Evolutionary conservation across 2,888 invertebrate species (phyloP).

Genomic region (Nysson spinosus): DNA sequence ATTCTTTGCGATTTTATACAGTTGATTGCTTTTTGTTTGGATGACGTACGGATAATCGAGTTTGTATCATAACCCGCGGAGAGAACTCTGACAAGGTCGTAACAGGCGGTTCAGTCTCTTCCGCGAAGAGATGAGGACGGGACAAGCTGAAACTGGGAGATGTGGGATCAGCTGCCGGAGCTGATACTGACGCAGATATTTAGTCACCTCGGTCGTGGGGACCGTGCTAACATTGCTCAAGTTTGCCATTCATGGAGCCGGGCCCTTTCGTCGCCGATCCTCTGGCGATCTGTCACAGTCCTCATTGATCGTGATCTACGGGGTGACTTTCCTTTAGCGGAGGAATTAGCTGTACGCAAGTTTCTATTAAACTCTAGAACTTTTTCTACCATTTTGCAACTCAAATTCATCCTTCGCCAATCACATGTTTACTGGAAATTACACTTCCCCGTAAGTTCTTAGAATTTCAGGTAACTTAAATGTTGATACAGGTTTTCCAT

Average conservation of each 20-base stretch:
- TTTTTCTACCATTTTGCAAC: no score
- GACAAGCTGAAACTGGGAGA: constrained; percentile 65
- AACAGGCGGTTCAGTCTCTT: no score
- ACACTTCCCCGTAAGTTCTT: no score
- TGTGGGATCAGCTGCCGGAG: constrained; percentile 76
- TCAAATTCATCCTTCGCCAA: not conserved
- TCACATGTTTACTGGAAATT: no score
- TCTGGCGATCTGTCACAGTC: constrained; percentile 73
- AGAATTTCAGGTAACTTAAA: no score
- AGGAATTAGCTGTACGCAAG: constrained; percentile 66
- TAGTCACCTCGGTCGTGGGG: constrained; percentile 66
- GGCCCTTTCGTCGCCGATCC: constrained; percentile 69
- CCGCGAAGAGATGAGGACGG: constrained; percentile 63
- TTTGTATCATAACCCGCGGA: no score
- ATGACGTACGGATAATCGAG: no score
- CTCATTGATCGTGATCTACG: constrained; percentile 71
- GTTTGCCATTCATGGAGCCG: constrained; percentile 70
- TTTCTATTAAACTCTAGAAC: constrained; percentile 1
- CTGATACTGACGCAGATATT: constrained; percentile 75
- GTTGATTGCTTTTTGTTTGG: no score
- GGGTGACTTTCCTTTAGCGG: constrained; percentile 65
- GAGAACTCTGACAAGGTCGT: no score
- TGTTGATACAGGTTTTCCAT: no score
- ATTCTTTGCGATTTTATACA: no score
- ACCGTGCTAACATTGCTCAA: constrained; percentile 66